Base-by-base conservation (phyloP, 1,140 invertebrate species). In the Mycetomoellerius zeteki region DNA sequence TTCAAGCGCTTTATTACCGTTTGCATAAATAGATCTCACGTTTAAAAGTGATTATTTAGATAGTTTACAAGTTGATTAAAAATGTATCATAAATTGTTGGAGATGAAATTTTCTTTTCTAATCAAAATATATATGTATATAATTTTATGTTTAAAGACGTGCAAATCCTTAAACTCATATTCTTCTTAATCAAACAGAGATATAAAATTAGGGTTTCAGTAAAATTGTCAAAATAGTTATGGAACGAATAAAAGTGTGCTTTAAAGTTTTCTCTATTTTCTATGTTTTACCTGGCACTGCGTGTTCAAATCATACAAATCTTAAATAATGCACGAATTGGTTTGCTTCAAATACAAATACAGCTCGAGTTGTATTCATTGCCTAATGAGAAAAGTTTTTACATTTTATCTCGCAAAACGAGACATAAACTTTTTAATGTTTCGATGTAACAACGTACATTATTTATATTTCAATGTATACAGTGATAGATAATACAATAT, bases 371-470 rank as follows among this genome's bases (percentile, higher is more conserved):
- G 24, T 58, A 56, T 43, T 71, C 21, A 43, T 58, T 73, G 56
- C 2, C 19, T 73, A 73, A 82, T 60, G 24, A 27, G 67, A 73
- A 82, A 82, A 82, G 67, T 82, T 82, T 82, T 21, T 30, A 73
- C 67, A 47, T 43, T 72, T 73, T 8, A 82, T 58, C 12, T 73
- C 7, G 6, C 33, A 56, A 56, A 81, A 82, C n/a, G 14, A 30
- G 12, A 47, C 69, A 60, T 73, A 54, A 82, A 72, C 54, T 33
- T n/a, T 60, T 19, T 24, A n/a, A 72, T 19, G 6, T 50, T 3
- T 30, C 6, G 1, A 52, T 72, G 14, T 52, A 72, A 52, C 43
- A 30, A 33, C n/a, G 30, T n/a, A 33, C 0, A 43, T 30, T 56
- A 27, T 16, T 37, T 37, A 1, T 37, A 37, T 37, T 16, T 37